Percentiles rank a stretch among this genome's conserved stretches.
Evolutionary conservation across 2,113 vertebrate species (phyloP).

Genomic region (Falco punctatus): DNA sequence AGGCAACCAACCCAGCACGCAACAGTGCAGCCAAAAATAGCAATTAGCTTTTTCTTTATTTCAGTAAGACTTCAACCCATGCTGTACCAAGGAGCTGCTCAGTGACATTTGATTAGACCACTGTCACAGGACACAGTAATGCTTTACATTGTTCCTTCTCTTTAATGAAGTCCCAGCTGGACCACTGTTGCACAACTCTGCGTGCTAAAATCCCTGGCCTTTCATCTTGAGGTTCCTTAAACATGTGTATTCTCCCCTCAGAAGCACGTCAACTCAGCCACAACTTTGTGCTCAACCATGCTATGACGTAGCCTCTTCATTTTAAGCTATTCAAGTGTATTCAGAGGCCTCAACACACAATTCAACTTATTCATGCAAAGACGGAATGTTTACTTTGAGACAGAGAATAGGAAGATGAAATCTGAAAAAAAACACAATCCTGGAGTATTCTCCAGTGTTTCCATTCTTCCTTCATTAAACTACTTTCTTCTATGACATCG

Average conservation of each 20-base stretch:
- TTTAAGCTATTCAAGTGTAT: background rate
- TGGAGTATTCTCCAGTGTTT: background rate
- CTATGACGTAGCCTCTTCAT: background rate
- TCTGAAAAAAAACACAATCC: background rate
- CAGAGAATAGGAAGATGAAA: background rate
- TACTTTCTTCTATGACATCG: background rate
- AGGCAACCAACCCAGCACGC: background rate
- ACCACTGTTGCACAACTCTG: background rate
- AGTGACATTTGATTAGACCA: background rate
- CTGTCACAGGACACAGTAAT: background rate
- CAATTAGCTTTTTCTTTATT: background rate
- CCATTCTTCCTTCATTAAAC: background rate
- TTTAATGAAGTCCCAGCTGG: background rate
- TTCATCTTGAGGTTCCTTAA: background rate
- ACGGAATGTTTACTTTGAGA: background rate
- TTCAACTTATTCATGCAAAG: background rate
- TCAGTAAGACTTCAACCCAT: background rate
- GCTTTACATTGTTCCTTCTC: background rate
- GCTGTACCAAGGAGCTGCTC: background rate
- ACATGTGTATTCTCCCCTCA: background rate
- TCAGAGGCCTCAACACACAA: background rate
- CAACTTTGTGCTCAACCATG: background rate
- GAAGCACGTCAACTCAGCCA: background rate
- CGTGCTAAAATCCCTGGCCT: background rate
- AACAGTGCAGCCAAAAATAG: background rate